phyloP scores from a whole-genome alignment of 2,797 vertebrate species.

The Ptychobarbus kaznakovi region DNA sequence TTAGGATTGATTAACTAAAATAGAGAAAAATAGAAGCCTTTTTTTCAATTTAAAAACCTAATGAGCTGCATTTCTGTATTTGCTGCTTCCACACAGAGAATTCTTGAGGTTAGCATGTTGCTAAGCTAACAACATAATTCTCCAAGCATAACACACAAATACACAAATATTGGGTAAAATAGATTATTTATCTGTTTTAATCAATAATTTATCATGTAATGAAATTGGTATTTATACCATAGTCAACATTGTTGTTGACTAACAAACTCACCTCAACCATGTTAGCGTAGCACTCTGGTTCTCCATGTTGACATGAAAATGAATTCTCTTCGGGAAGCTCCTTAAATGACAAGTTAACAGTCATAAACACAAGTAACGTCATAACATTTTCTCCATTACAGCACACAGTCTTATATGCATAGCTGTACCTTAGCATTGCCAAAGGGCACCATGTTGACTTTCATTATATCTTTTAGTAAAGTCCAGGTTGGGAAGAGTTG shows the following conservation, averaged over 20 bases:
- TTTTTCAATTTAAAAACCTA: not conserved
- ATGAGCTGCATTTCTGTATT: not conserved
- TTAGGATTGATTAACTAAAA: not conserved
- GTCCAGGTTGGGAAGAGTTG: constrained; percentile 87
- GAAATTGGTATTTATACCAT: not conserved
- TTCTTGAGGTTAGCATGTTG: not conserved
- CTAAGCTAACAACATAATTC: not conserved
- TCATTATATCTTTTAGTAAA: constrained; percentile 81
- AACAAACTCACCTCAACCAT: constrained; percentile 81
- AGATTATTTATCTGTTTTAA: not conserved
- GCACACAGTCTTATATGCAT: not conserved
- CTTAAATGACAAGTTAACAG: constrained; percentile 26
- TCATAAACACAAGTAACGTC: not conserved
- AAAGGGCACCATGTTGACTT: constrained; percentile 86
- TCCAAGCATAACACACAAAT: not conserved
- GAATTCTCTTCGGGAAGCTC: constrained; percentile 75
- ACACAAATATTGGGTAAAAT: not conserved
- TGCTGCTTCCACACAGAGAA: not conserved
- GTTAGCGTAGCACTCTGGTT: constrained; percentile 83
- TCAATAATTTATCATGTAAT: not conserved
- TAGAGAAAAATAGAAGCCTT: not conserved
- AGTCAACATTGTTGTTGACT: not conserved
- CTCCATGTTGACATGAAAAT: constrained; percentile 86
- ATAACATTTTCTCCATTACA: not conserved
- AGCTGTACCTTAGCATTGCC: constrained; percentile 83